Base-by-base conservation (phyloP, 2,113 vertebrate species). In the Galbula dea region DNA sequence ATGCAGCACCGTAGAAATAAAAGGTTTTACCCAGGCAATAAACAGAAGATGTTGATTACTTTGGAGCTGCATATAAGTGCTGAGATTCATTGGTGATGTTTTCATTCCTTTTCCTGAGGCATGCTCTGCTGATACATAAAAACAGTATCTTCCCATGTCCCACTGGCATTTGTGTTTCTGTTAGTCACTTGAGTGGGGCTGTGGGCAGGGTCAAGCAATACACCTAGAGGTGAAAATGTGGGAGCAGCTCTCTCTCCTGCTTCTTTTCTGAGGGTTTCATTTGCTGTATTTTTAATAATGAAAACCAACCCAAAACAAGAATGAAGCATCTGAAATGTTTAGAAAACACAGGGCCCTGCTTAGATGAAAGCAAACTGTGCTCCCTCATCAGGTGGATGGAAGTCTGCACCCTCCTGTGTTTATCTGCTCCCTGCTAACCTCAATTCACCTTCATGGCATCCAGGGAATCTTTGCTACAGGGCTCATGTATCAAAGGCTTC, bases 381-480 rank as follows among this genome's bases (percentile, higher is more conserved):
- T 78, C 85, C 87, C 82, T 93, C 86, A 84, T 92, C 92, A 96
- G 94, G 83, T 92, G 94, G 67, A 86, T 95, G 96, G 93, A 96
- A 91, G 95, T 95, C 83, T 93, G 90, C 18, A 0, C 92, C 86
- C 91, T 95, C 79, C 87, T 87, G 36, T 88, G 57, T 83, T 96
- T 97, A 94, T 92, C 91, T 95, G 79, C 62, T 96, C 82, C n/a
- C 55, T 67, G 80, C 89, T 96, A 92, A 95, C 86, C 95, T 95
- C 93, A 91, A 1, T 94, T 96, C 94, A 96, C 94, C 94, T 94
- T 46, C 6, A 3, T 89, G 92, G 66, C 68, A 96, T 90, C 43
- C 85, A 94, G 85, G 80, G 77, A 95, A 92, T 90, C 87, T 96
- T 97, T 94, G 92, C 90, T 91, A 90, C 80, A 88, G 77, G 93